These are phyloP conservation scores for Temnothorax unifasciatus DNA, from an alignment of 2,888 invertebrate species.

Conservation along the genomic window DNA sequence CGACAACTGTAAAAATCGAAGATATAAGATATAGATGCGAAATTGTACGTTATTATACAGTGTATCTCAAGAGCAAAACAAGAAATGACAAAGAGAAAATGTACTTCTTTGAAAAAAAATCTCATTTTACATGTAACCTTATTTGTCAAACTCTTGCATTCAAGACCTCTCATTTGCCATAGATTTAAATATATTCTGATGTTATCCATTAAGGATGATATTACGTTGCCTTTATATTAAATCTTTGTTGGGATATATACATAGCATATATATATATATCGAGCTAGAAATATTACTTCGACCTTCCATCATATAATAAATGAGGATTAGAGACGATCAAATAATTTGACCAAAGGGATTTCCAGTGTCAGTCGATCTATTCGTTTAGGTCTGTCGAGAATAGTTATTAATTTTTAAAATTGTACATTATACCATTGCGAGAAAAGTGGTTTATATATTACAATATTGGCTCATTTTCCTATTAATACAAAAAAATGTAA, in stretches of 20 bases:
- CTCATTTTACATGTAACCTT: conserved; percentile 28
- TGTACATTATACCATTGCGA: background rate
- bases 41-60: conserved; percentile 19
- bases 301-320: conserved; percentile 34
- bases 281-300: conserved; percentile 43
- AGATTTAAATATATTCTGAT: conserved; percentile 23
- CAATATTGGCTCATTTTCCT: background rate
- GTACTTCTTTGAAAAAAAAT: conserved; percentile 29
- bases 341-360: conserved; percentile 61
- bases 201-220: background rate
- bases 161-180: background rate
- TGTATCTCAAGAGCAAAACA: conserved; percentile 11
- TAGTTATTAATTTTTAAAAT: conserved; percentile 21
- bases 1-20: background rate
- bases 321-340: conserved; percentile 28
- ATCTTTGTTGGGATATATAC: conserved; percentile 49
- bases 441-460: background rate
- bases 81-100: background rate
- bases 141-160: conserved; percentile 24
- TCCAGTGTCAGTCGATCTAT: conserved; percentile 43
- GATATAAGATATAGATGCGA: background rate
- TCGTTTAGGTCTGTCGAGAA: conserved; percentile 37
- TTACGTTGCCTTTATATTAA: conserved; percentile 48
- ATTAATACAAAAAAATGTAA: background rate
- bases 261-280: conserved; percentile 21